Evolutionary conservation across 1,140 invertebrate species (phyloP).

Genomic region (Spodoptera litura): DNA sequence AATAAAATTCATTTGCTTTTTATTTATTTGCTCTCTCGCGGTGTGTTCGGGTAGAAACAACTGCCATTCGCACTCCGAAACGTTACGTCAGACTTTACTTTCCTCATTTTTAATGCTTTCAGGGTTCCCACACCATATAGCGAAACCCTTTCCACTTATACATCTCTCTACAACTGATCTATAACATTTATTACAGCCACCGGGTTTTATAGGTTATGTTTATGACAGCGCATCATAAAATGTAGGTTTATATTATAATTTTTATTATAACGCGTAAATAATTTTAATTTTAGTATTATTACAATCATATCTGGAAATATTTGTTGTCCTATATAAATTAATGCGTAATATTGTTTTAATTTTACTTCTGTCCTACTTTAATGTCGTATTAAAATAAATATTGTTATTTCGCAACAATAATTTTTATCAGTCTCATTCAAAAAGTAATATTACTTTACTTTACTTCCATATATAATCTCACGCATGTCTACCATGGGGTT

Average conservation of each 20-base stretch:
- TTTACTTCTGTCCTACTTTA: too few relatives aligned
- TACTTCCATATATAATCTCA: too few relatives aligned
- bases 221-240: constrained; percentile 23
- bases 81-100: constrained; percentile 37
- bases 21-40: background rate
- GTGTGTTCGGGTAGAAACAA: constrained; percentile 28
- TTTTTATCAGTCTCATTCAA: too few relatives aligned
- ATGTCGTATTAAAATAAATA: too few relatives aligned
- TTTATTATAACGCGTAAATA: background rate
- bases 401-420: too few relatives aligned
- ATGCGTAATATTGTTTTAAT: too few relatives aligned
- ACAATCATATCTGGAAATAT: too few relatives aligned
- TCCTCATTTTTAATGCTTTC: constrained; percentile 37
- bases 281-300: constrained; percentile 1
- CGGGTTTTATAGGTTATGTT: constrained; percentile 12
- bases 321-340: too few relatives aligned
- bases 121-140: constrained; percentile 17
- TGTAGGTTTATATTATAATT: constrained; percentile 13
- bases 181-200: constrained; percentile 18
- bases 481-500: too few relatives aligned
- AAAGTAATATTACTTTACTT: too few relatives aligned
- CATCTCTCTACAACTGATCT: constrained; percentile 29
- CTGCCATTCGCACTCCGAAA: constrained; percentile 39
- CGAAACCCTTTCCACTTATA: background rate
- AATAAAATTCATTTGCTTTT: constrained; percentile 44